Percentiles rank a stretch among this genome's conserved stretches.
Conservation (phyloP, 2,888 invertebrate species). For the Orthosia gothica region DNA sequence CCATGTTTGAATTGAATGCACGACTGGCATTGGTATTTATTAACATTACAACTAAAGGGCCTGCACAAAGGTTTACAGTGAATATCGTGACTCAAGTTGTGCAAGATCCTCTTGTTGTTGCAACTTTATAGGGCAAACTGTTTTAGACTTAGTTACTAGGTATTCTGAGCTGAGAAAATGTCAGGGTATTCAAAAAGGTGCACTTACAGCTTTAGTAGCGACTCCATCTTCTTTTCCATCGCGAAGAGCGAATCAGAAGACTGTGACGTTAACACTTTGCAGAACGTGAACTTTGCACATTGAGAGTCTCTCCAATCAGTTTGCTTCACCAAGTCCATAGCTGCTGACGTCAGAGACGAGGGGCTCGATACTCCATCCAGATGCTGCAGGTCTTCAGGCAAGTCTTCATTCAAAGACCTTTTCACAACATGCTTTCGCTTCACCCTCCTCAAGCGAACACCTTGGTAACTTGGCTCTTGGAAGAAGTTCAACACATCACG, state of each 20-base stretch:
- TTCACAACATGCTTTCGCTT: constrained; percentile 80
- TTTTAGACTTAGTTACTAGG: constrained; percentile 7
- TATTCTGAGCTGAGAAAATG: background rate
- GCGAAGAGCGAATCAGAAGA: constrained; percentile 93
- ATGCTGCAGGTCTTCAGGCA: constrained; percentile 87
- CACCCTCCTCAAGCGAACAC: constrained; percentile 74
- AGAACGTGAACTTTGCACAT: constrained; percentile 95
- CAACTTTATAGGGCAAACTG: constrained; percentile 37
- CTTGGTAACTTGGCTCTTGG: constrained; percentile 76
- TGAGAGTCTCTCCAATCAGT: constrained; percentile 95
- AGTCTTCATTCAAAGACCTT: constrained; percentile 82
- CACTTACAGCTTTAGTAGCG: constrained; percentile 94
- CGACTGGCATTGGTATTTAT: constrained; percentile 52
- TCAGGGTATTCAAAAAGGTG: constrained; percentile 14
- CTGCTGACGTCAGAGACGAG: constrained; percentile 84
- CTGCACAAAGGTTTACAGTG: constrained; percentile 45
- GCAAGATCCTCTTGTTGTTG: constrained; percentile 49
- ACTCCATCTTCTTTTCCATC: constrained; percentile 96
- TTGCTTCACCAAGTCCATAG: constrained; percentile 87
- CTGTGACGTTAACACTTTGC: constrained; percentile 94
- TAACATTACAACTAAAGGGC: constrained; percentile 48
- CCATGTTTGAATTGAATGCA: constrained; percentile 44
- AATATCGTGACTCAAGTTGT: constrained; percentile 64
- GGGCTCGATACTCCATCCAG: constrained; percentile 77
- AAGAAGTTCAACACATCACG: constrained; percentile 79